A percentile compares a stretch with the other conserved stretches of the same genome.
These are phyloP conservation scores for Eriosoma lanigerum DNA, from an alignment of 1,140 invertebrate species.

Conservation along the genomic window DNA sequence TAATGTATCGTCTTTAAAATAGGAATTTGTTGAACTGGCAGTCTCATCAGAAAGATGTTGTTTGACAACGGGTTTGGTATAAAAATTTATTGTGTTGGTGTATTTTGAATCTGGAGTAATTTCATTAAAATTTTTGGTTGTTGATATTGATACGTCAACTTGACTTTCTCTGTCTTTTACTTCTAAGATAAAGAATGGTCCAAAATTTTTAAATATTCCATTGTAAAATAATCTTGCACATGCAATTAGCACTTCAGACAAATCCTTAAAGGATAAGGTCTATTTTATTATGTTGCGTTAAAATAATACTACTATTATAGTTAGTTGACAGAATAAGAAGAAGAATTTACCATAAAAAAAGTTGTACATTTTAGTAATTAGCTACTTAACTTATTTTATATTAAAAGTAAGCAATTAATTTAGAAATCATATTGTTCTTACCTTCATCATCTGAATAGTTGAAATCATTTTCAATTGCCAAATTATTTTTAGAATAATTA, in stretches of 20 bases:
- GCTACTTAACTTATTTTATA: constrained; percentile 18
- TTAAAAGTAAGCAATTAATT: constrained; percentile 1
- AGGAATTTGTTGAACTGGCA: constrained; percentile 56
- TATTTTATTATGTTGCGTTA: constrained; percentile 27
- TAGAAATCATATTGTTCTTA: constrained; percentile 4
- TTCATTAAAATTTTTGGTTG: constrained; percentile 24
- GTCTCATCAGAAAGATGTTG: constrained; percentile 84
- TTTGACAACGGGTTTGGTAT: constrained; percentile 28
- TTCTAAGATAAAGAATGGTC: constrained; percentile 46
- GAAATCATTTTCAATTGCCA: constrained; percentile 37
- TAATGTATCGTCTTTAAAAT: constrained; percentile 37
- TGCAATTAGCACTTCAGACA: constrained; percentile 34
- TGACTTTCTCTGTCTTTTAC: constrained; percentile 33
- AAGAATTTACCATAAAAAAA: constrained; percentile 29
- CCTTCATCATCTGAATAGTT: constrained; percentile 43
- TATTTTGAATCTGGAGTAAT: constrained; percentile 49
- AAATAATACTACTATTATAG: constrained; percentile 36
- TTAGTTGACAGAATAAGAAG: constrained; percentile 46
- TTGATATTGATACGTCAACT: background rate
- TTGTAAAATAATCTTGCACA: constrained; percentile 35
- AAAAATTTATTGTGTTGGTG: constrained; percentile 34
- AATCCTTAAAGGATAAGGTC: constrained; percentile 21
- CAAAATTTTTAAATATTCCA: constrained; percentile 50
- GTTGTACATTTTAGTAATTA: background rate
- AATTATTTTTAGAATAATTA: constrained; percentile 35